Conservation (phyloP, 2,888 invertebrate species). For the Hololepta plana region DNA sequence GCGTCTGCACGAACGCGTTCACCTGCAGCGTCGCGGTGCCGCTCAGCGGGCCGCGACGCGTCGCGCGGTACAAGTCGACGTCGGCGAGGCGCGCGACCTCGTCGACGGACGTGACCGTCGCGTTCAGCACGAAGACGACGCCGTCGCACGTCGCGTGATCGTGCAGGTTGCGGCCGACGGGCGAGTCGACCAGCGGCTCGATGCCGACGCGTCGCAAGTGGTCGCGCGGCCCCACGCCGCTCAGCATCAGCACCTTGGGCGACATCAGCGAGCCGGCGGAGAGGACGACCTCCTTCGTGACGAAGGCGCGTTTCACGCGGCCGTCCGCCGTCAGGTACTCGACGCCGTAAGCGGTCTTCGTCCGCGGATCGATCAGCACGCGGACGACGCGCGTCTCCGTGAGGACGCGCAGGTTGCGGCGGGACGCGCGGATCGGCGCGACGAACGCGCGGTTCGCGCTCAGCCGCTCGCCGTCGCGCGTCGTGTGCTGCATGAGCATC, state of each 20-base stretch:
- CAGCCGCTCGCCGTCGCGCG: slow-evolving; percentile 32
- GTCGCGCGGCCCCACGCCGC: too few relatives aligned
- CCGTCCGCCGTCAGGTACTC: slow-evolving; percentile 33
- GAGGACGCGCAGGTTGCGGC: slow-evolving; percentile 27
- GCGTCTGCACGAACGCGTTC: slow-evolving; percentile 34
- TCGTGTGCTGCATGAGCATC: slow-evolving; percentile 35
- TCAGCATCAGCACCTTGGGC: too few relatives aligned
- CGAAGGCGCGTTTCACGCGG: slow-evolving; percentile 36
- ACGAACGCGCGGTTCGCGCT: slow-evolving; percentile 40
- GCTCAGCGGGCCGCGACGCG: slow-evolving; percentile 27
- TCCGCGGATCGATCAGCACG: too few relatives aligned
- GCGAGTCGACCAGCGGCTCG: slow-evolving; percentile 30
- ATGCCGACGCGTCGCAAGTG: slow-evolving; percentile 15
- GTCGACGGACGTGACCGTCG: slow-evolving; percentile 26
- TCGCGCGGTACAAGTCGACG: slow-evolving; percentile 21
- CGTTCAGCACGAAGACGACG: slow-evolving; percentile 29
- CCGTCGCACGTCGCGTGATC: slow-evolving; percentile 43
- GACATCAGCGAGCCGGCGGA: too few relatives aligned
- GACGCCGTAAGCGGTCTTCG: too few relatives aligned
- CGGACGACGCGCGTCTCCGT: slow-evolving; percentile 30
- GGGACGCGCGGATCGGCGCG: slow-evolving; percentile 31
- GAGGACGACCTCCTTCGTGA: too few relatives aligned
- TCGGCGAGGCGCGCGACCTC: slow-evolving; percentile 21
- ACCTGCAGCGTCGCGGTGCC: slow-evolving; percentile 28
- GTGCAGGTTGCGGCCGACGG: slow-evolving; percentile 48